Evolutionary conservation across 2,888 invertebrate genomes (phyloP), one percentile per base, ranked within the genome.

Genomic region (Agapostemon virescens): DNA sequence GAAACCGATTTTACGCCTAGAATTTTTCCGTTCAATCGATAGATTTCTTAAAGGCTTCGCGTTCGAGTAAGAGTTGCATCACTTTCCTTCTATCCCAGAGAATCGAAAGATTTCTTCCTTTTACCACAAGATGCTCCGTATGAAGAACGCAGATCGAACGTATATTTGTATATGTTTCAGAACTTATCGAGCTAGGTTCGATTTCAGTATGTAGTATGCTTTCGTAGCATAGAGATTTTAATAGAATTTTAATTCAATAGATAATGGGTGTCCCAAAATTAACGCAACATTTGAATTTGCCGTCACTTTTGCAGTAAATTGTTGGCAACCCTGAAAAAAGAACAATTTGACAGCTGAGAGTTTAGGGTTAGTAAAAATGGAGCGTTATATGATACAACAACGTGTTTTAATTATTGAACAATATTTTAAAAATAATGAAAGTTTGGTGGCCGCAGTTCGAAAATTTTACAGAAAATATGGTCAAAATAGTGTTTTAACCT

Each of bases 1-100:
- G 42, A 42, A 76, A 76, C 26, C 17, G 38, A 66, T 55, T 66
- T 76, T 72, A 76, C 45, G 64, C 55, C 55, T 66, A 36, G 26
- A 20, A 42, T 66, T 55, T 71, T 55, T 42, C 55, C 42, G 42
- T 45, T 15, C 36, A 66, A 66, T 40, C 76, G 66, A 49, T 66
- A 36, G 72, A 72, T 30, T 66, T 58, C 66, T 58, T n/a, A n/a
- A 17, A 49, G 20, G 17, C 38, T 67, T 26, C 55, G 38, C 23
- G 58, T 55, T 58, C 58, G 55, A 38, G 70, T 38, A 70, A 40
- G 58, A 70, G 58, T 70, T 58, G 30, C 70, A 58, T n/a, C 55
- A 55, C 40, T 40, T 70, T 58, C 40, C n/a, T 23, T n/a, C 70
- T 40, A 58, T 36, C n/a, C 49, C 69, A 23, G 38, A 55, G 26